Conservation (phyloP, 2,113 vertebrate species). For the Passer domesticus region DNA sequence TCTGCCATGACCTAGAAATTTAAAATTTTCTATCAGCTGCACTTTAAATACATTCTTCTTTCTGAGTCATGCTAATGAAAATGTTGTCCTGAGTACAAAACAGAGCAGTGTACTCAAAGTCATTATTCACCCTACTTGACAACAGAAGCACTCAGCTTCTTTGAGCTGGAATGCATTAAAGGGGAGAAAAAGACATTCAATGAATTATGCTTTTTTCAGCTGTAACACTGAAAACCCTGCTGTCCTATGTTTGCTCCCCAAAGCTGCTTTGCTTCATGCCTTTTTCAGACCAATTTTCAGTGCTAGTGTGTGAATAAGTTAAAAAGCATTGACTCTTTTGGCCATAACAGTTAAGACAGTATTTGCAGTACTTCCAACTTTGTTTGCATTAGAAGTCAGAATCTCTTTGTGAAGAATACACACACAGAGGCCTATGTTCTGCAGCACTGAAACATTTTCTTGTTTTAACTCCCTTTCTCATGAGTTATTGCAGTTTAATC, state of each 20-base stretch:
- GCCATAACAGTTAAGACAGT: neutral
- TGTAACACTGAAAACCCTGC: neutral
- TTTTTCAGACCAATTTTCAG: neutral
- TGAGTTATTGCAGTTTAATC: neutral
- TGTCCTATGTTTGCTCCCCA: neutral
- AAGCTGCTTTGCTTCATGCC: neutral
- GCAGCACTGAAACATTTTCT: neutral
- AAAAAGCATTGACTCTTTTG: neutral
- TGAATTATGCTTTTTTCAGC: neutral
- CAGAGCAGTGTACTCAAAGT: neutral
- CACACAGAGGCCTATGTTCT: neutral
- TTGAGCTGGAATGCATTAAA: neutral
- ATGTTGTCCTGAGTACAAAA: neutral
- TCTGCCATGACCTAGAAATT: neutral
- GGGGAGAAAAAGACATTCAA: neutral
- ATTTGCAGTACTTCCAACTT: neutral
- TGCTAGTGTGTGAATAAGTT: neutral
- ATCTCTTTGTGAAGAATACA: neutral
- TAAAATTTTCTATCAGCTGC: neutral
- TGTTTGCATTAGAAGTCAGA: neutral
- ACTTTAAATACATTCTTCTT: neutral
- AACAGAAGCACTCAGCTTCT: constrained; percentile 20
- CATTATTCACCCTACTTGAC: neutral
- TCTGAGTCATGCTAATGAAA: neutral
- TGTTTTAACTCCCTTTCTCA: neutral